Evolutionary conservation across 1,140 invertebrate species (phyloP), one percentile per base, ranked within the genome.

Genomic region (Oryzaephilus surinamensis): DNA sequence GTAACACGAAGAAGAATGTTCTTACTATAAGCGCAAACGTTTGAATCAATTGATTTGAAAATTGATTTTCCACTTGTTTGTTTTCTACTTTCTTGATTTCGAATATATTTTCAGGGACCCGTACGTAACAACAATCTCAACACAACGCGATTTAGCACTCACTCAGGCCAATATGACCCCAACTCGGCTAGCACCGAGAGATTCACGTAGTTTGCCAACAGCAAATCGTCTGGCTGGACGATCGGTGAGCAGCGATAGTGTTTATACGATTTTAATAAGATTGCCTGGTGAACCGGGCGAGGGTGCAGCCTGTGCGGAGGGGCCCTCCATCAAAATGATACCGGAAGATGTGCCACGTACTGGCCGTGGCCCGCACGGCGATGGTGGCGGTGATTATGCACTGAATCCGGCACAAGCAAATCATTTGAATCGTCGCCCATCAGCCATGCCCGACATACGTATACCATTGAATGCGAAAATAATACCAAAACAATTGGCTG

Each of bases 221-320:
- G 46, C 51, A 5, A 65, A 58, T 37, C 62, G 63, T 12, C 48
- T 70, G n/a, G 67, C 71, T 17, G 67, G 70, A 6, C 71, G 77
- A 41, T 81, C 78, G 3, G 68, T 74, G 7, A 81, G 78, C 16
- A 77, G 71, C 37, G 79, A 83, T 45, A 81, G 77, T 23, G 80
- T 95, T 5, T 95, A 94, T 69, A 95, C 91, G 32, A 95, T 95
- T 55, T 62, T 96, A 38, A 96, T 95, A 46, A 72, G 80, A 49
- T 65, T 96, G 45, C 89, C 89, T 3, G 54, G 54, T 10, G 60
- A 63, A 26, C 74, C 74, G 1, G 71, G 73, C 23, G 60, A 66
- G 28, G 69, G 70, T 55, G 54, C 58, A 41, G 59, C 52, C 4
- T 53, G 57, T 12, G 55, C 57, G 48, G 62, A 64, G 36, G 67